Conservation (phyloP, 37 sponge, comb jelly and placozoan species). For the Beroe ovata region DNA sequence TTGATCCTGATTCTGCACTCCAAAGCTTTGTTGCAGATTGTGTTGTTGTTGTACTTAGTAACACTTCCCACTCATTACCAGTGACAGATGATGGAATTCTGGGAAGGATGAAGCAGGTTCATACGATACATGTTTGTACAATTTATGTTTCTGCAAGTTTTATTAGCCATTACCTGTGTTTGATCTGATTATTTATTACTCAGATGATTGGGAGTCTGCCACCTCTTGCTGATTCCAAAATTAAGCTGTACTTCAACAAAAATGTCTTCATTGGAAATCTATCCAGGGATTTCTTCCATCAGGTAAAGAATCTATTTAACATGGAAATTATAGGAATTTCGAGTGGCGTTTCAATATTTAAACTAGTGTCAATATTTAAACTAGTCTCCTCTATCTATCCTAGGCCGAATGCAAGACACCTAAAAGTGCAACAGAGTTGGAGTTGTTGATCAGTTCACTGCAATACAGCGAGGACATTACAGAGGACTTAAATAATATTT, state of each 20-base stretch:
- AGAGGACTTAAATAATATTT: neutral
- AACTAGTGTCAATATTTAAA: too few relatives aligned
- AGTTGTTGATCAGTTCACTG: neutral
- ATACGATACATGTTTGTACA: too few relatives aligned
- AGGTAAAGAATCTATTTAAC: too few relatives aligned
- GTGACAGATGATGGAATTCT: neutral
- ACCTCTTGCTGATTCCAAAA: neutral
- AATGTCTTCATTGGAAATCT: neutral
- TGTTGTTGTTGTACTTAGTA: neutral
- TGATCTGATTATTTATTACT: too few relatives aligned
- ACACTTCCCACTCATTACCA: neutral
- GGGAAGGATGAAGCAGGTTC: neutral
- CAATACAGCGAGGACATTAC: slow-evolving; percentile 14
- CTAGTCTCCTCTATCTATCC: too few relatives aligned
- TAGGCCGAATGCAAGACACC: neutral
- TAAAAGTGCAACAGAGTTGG: neutral
- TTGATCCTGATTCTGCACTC: neutral
- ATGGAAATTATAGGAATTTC: too few relatives aligned
- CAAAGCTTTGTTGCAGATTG: neutral
- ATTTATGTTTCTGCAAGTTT: too few relatives aligned
- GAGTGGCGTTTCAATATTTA: too few relatives aligned
- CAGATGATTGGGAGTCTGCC: neutral
- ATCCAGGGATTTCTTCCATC: neutral
- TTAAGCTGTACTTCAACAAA: neutral
- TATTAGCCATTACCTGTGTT: too few relatives aligned